A percentile compares a stretch with the other conserved stretches of the same genome.
Evolutionary conservation across 37 sponge, comb jelly and placozoan genomes (phyloP).

Genomic region (Lycopodina hypogea): DNA sequence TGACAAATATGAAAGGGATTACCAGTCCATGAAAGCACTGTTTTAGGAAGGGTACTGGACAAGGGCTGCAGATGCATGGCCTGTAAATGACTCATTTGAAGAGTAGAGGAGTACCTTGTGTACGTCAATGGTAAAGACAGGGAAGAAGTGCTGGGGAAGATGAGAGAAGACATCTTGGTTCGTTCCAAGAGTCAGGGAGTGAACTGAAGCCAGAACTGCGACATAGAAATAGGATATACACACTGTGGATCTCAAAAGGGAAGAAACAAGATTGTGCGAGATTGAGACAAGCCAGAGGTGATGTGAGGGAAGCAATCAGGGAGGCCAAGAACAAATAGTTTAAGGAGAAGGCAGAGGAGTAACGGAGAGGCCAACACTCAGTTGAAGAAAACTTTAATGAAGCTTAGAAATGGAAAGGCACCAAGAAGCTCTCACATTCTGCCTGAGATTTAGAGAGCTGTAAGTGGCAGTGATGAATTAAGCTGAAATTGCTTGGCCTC

Average conservation of each 20-base stretch:
- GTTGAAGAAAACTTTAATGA: not conserved
- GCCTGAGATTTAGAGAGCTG: not conserved
- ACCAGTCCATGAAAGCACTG: not conserved
- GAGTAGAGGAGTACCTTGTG: not conserved
- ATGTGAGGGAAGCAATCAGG: slow-evolving; percentile 12
- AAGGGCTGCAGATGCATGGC: not conserved
- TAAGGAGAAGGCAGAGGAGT: not conserved
- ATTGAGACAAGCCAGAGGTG: not conserved
- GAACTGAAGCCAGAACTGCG: not conserved
- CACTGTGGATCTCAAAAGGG: not conserved
- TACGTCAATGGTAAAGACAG: not conserved
- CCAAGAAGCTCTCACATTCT: not conserved
- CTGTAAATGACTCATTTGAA: not conserved
- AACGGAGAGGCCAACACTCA: not conserved
- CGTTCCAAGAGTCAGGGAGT: not conserved
- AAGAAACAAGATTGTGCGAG: not conserved
- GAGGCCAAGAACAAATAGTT: not conserved
- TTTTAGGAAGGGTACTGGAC: not conserved
- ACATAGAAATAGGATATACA: not conserved
- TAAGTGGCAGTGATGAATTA: not conserved
- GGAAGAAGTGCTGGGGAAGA: not conserved
- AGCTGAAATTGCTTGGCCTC: not conserved
- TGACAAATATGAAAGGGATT: too few relatives aligned
- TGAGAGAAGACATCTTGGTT: slow-evolving; percentile 6
- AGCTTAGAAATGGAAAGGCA: not conserved